Conservation (phyloP, 2,113 vertebrate species). For the Pelecanoides urinatrix region DNA sequence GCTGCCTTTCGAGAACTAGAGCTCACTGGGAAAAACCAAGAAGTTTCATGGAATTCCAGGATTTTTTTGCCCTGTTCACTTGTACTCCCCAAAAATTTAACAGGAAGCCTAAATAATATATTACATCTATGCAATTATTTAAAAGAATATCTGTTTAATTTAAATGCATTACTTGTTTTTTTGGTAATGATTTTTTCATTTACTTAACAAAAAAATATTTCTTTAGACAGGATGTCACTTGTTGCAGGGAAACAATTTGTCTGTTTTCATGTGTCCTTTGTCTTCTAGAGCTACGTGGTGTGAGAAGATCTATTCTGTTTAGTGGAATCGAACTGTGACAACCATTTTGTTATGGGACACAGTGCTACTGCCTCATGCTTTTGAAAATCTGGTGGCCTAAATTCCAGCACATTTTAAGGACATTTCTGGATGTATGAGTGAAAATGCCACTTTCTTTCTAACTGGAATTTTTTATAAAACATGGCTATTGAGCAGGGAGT, state of each 20-base stretch:
- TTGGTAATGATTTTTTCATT: neutral
- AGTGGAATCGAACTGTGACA: conserved; percentile 3
- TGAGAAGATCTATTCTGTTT: neutral
- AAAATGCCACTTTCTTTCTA: neutral
- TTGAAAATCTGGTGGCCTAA: conserved; percentile 2
- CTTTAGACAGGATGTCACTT: neutral
- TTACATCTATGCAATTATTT: neutral
- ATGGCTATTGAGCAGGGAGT: neutral
- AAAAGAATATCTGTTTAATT: neutral
- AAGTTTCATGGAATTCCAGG: neutral
- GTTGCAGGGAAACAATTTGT: neutral
- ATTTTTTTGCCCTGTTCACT: neutral
- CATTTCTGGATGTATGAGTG: neutral
- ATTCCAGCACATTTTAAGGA: neutral
- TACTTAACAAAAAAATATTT: neutral
- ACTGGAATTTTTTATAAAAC: neutral
- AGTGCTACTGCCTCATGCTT: neutral
- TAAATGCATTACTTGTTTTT: neutral
- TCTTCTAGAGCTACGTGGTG: neutral
- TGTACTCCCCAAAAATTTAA: neutral
- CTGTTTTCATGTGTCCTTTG: neutral
- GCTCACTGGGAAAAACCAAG: neutral
- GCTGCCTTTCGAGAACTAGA: neutral
- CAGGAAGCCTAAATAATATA: neutral
- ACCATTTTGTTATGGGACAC: neutral